A percentile compares a stretch with the other conserved stretches of the same genome.
phyloP scores from a whole-genome alignment of 2,797 vertebrate species.

The Phataginus tricuspis region DNA sequence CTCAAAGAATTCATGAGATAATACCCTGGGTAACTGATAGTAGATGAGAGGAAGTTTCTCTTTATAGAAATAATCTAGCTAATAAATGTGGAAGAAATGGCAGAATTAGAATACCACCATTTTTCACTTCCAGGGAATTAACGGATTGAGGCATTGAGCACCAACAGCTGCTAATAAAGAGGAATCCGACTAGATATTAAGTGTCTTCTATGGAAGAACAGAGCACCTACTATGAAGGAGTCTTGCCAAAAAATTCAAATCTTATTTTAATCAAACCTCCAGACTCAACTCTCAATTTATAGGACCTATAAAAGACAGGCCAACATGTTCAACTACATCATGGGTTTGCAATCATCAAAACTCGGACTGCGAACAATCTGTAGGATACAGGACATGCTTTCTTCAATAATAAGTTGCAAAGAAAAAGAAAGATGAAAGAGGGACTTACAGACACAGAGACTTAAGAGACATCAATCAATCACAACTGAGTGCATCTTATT shows the following conservation, averaged over 20 bases:
- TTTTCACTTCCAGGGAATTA: neutral
- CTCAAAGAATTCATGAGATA: neutral
- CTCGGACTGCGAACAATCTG: neutral
- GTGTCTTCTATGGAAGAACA: neutral
- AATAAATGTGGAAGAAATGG: neutral
- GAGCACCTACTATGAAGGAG: neutral
- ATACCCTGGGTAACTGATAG: no score
- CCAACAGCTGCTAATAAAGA: neutral
- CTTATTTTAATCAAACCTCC: neutral
- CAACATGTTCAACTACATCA: no score
- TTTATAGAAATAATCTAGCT: neutral
- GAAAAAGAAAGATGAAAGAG: neutral
- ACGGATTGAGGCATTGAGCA: no score
- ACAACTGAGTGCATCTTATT: neutral
- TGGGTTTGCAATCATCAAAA: neutral
- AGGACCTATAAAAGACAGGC: neutral
- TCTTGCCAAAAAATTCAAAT: neutral
- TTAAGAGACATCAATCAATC: neutral
- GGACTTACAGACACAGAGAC: neutral
- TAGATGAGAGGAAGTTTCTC: neutral
- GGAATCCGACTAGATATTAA: neutral
- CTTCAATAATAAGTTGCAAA: neutral
- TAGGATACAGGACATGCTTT: neutral
- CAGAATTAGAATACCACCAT: neutral
- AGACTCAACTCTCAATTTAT: neutral